Percentiles rank a stretch among this genome's conserved stretches.
phyloP scores from a whole-genome alignment of 2,888 invertebrate genomes.

The Megamerina dolium region DNA sequence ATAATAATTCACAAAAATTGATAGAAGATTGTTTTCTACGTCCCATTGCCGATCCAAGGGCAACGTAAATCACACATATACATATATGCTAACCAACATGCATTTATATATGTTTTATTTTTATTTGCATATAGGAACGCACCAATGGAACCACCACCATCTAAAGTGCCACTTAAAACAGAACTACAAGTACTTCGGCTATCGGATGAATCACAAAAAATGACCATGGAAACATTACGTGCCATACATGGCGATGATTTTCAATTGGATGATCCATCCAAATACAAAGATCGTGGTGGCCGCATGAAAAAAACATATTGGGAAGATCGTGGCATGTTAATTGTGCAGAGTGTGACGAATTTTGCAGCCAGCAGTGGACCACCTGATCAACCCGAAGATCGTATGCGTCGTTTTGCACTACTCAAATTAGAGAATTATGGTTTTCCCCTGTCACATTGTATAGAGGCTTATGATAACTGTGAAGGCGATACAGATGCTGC shows the following conservation, averaged over 20 bases:
- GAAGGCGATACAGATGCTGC: conserved; percentile 66
- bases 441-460: conserved; percentile 67
- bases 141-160: conserved; percentile 49
- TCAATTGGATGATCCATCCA: conserved; percentile 53
- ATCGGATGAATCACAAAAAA: conserved; percentile 63
- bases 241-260: conserved; percentile 69
- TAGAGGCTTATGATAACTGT: conserved; percentile 65
- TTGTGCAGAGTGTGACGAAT: conserved; percentile 58
- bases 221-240: conserved; percentile 67
- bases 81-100: conserved; percentile 3
- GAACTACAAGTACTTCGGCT: conserved; percentile 69
- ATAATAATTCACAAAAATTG: conserved; percentile 54
- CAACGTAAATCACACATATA: conserved; percentile 21
- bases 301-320: conserved; percentile 67
- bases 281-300: conserved; percentile 62
- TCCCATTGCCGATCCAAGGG: conserved; percentile 46
- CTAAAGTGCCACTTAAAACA: conserved; percentile 58
- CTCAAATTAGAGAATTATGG: conserved; percentile 70
- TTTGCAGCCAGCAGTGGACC: conserved; percentile 56
- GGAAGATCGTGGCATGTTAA: conserved; percentile 69
- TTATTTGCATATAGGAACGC: conserved; percentile 31
- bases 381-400: conserved; percentile 52
- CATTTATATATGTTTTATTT: not conserved
- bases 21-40: conserved; percentile 62
- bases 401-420: conserved; percentile 64